These are phyloP conservation scores for Agonopterix alstromeriana DNA, from an alignment of 2,888 invertebrate species.

Conservation along the genomic window DNA sequence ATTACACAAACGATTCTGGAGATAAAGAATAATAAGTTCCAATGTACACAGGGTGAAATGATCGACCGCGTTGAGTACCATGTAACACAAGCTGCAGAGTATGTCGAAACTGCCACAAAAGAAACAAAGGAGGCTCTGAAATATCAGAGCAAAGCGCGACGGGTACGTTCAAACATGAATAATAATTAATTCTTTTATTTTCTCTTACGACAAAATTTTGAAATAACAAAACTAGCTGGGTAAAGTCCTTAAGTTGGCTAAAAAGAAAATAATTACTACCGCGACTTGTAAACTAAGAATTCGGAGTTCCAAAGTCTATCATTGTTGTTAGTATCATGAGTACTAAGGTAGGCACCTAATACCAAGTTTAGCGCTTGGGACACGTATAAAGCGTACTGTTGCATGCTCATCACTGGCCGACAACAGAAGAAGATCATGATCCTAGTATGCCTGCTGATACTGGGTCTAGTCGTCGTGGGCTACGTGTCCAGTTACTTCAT, in stretches of 20 bases:
- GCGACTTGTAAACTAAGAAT: too few species aligned
- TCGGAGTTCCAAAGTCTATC: too few species aligned
- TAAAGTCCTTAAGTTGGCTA: constrained; percentile 25
- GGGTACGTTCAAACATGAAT: constrained; percentile 83
- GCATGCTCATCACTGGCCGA: constrained; percentile 57
- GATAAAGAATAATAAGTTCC: too few species aligned
- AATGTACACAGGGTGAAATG: constrained; percentile 95
- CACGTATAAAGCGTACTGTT: constrained; percentile 67
- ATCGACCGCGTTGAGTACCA: constrained; percentile 99
- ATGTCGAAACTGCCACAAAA: constrained; percentile 99
- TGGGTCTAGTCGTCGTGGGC: constrained; percentile 86
- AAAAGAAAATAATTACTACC: constrained; percentile 2
- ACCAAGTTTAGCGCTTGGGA: constrained; percentile 14
- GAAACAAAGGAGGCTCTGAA: constrained; percentile 99
- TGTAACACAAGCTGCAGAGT: constrained; percentile 99
- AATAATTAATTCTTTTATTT: too few species aligned
- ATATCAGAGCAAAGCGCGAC: constrained; percentile 99
- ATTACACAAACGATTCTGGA: background rate
- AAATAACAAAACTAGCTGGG: constrained; percentile 15
- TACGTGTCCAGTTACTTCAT: constrained; percentile 79
- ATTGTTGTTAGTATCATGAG: too few species aligned
- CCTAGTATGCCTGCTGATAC: constrained; percentile 91
- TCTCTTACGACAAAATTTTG: constrained; percentile 15
- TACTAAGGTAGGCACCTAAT: too few species aligned
- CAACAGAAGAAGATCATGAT: constrained; percentile 94